Base-by-base conservation (phyloP, 2,113 vertebrate species). In the Cynocephalus volans region DNA sequence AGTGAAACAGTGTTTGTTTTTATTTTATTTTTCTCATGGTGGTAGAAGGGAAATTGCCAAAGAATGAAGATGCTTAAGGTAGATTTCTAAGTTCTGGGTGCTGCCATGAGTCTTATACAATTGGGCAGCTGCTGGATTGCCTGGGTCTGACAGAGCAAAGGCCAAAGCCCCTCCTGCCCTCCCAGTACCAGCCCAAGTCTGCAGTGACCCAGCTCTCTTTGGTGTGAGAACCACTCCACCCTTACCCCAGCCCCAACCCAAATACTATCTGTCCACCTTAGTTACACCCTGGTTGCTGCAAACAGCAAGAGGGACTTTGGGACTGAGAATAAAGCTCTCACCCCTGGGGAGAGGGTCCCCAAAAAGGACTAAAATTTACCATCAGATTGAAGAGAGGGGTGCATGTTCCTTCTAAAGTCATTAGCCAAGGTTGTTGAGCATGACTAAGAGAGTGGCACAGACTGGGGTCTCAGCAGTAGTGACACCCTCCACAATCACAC, bases 1-100 rank as follows among this genome's bases (percentile, higher is more conserved):
- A 6, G 6, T 28, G 17, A 17, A n/a, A 21, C 5, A 56, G 13
- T 60, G 3, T 76, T 48, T 92, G 15, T 1, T 75, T 58, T 52
- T n/a, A 28, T 85, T 90, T 75, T 64, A 3, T 83, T 88, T 91
- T 76, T 93, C 48, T 94, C 18, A 65, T 65, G 13, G 19, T 64
- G n/a, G 17, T 69, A 1, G 91, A 65, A 76, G 72, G 79, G 10
- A 91, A 93, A 67, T 15, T n/a, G 64, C 18, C 50, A 83, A 50
- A 88, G 36, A 72, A 65, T 72, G 48, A 79, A 12, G 48, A 72
- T 56, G 28, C 3, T 36, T 50, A 60, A 19, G 33, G n/a, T 45
- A 64, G 88, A 56, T 48, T 56, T 70, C 54, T 58, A 45, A 12
- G 10, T 82, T 14, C 50, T 76, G n/a, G 28, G 19, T 56, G 12